These are phyloP conservation scores for Anolis apletophallus DNA, from an alignment of 2,797 vertebrate genomes.

Conservation along the genomic window DNA sequence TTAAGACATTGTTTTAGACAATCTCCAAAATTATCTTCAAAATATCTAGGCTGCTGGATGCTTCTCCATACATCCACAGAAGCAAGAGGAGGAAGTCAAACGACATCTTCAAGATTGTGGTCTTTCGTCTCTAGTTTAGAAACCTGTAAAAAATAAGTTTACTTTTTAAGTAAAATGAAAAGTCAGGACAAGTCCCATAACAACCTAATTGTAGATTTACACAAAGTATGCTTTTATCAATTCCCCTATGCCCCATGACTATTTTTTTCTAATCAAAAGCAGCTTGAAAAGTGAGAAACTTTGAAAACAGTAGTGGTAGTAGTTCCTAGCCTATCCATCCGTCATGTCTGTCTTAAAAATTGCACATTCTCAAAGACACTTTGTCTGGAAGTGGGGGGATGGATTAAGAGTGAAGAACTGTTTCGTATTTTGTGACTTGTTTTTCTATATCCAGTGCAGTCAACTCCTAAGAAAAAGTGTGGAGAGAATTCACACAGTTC, in stretches of 20 bases:
- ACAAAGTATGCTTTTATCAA: not conserved
- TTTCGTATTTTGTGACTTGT: not conserved
- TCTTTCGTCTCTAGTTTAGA: conserved; percentile 62
- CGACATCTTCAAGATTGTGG: conserved; percentile 26
- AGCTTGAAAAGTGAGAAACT: not conserved
- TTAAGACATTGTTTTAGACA: not conserved
- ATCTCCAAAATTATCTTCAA: not conserved
- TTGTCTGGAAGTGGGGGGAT: no score
- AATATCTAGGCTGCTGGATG: conserved; percentile 27
- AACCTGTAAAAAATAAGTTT: conserved; percentile 62
- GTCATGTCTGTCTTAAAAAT: not conserved
- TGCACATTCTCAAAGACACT: not conserved
- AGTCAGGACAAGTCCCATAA: not conserved
- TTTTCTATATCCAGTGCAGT: not conserved
- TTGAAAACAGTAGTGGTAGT: not conserved
- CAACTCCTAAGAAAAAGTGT: not conserved
- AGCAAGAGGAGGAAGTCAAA: conserved; percentile 49
- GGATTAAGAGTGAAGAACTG: not conserved
- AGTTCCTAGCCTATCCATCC: not conserved
- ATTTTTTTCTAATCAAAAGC: not conserved
- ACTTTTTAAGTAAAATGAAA: conserved; percentile 18
- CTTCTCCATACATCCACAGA: not conserved
- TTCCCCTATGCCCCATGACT: not conserved
- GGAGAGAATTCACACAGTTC: not conserved
- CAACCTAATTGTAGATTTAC: not conserved